Percentiles rank a stretch among this genome's conserved stretches.
Evolutionary conservation across 2,113 vertebrate species (phyloP).

Genomic region (Otocyon megalotis): DNA sequence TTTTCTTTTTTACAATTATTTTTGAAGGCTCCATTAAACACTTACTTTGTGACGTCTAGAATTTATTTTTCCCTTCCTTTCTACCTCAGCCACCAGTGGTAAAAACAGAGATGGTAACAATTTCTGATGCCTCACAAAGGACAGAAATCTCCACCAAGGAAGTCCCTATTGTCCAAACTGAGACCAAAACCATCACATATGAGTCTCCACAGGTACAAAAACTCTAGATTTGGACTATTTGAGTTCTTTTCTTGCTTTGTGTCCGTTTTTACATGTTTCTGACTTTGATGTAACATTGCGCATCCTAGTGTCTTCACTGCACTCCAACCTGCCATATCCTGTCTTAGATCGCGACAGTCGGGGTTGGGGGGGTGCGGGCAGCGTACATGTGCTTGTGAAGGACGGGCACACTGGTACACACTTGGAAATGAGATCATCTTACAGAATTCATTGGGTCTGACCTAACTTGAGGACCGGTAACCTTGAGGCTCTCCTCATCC

Average conservation of each 20-base stretch:
- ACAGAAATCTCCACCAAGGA: slow-evolving; percentile 99
- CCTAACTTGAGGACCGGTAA: not conserved
- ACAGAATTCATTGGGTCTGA: not conserved
- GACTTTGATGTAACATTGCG: not conserved
- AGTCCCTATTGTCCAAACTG: slow-evolving; percentile 99
- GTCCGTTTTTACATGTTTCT: not conserved
- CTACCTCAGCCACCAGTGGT: slow-evolving; percentile 96
- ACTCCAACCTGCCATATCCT: not conserved
- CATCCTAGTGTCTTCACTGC: not conserved
- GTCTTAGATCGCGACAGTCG: not conserved
- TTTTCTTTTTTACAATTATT: not conserved
- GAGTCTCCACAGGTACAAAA: slow-evolving; percentile 96
- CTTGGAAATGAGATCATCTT: not conserved
- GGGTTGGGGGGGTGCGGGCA: not conserved
- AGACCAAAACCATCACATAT: slow-evolving; percentile 99
- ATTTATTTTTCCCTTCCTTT: slow-evolving; percentile 86
- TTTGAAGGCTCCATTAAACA: slow-evolving; percentile 73
- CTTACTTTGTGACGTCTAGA: slow-evolving; percentile 67
- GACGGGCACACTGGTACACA: not conserved
- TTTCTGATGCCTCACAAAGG: slow-evolving; percentile 98
- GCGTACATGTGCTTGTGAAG: not conserved
- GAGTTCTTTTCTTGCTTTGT: not conserved
- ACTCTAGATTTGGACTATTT: not conserved
- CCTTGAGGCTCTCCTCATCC: not conserved
- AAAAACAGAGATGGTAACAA: slow-evolving; percentile 99